These are phyloP conservation scores for Pangasius krempfi DNA, from an alignment of 2,797 vertebrate genomes.

Conservation along the genomic window DNA sequence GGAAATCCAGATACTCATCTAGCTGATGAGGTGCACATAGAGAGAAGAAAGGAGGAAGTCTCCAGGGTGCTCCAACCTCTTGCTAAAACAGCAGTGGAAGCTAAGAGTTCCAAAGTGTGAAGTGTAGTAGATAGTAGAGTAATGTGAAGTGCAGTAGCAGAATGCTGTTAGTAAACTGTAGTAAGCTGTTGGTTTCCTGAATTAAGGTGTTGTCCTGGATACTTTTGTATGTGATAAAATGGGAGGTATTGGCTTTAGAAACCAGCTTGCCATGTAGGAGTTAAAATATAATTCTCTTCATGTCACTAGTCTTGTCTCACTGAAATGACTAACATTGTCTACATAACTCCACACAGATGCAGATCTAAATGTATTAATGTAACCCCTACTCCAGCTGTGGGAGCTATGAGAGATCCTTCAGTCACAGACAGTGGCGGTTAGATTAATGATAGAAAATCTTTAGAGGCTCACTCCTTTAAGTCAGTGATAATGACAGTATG, in stretches of 20 bases:
- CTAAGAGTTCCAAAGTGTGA: background rate
- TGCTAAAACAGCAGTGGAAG: background rate
- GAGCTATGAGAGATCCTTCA: background rate
- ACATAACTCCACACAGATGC: background rate
- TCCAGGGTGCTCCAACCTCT: background rate
- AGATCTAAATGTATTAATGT: background rate
- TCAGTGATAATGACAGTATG: background rate
- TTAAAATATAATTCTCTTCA: background rate
- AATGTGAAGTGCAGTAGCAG: too few relatives aligned
- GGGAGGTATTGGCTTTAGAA: background rate
- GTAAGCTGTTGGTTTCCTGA: background rate
- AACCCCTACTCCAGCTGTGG: background rate
- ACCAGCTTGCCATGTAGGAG: background rate
- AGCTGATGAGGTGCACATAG: background rate
- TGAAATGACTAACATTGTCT: background rate
- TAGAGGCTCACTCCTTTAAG: background rate
- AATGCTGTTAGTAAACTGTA: too few relatives aligned
- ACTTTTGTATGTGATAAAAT: background rate
- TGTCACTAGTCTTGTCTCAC: background rate
- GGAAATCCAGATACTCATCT: background rate
- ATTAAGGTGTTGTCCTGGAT: background rate
- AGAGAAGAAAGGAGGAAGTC: background rate
- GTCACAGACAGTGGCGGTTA: background rate
- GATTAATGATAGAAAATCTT: background rate
- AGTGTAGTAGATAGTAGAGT: too few relatives aligned